Evolutionary conservation across 2,797 vertebrate genomes (phyloP).

Genomic region (Hipposideros larvatus): DNA sequence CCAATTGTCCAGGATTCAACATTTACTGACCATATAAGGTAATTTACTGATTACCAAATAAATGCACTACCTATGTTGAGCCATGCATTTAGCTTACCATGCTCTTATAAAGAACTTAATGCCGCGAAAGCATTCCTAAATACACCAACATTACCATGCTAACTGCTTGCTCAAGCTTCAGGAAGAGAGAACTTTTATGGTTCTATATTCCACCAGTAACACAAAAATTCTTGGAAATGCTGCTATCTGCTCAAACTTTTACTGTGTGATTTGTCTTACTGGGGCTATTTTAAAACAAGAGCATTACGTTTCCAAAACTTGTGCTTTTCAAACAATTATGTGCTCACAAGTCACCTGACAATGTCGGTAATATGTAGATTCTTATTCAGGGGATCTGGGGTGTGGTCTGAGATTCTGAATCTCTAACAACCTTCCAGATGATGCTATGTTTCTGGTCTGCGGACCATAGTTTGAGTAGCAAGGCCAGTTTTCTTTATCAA

Average conservation of each 20-base stretch:
- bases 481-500: background rate
- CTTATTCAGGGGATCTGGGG: background rate
- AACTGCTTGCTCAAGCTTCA: background rate
- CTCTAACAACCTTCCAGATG: background rate
- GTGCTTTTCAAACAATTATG: background rate
- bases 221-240: background rate
- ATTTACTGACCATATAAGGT: slow-evolving; percentile 90
- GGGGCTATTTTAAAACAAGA: background rate
- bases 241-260: slow-evolving; percentile 16
- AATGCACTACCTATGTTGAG: slow-evolving; percentile 90
- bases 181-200: background rate
- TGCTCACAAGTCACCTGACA: background rate
- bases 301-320: background rate
- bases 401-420: background rate
- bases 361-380: background rate
- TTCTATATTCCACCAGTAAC: background rate
- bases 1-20: slow-evolving; percentile 89
- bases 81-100: slow-evolving; percentile 74
- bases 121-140: slow-evolving; percentile 83
- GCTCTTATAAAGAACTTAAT: slow-evolving; percentile 84
- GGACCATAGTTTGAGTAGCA: background rate
- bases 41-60: slow-evolving; percentile 95
- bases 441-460: too few species aligned
- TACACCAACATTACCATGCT: slow-evolving; percentile 62
- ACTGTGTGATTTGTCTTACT: background rate